Evolutionary conservation across 2,888 invertebrate species (phyloP), one percentile per base, ranked within the genome.

Genomic region (Muschampia plurimacula): DNA sequence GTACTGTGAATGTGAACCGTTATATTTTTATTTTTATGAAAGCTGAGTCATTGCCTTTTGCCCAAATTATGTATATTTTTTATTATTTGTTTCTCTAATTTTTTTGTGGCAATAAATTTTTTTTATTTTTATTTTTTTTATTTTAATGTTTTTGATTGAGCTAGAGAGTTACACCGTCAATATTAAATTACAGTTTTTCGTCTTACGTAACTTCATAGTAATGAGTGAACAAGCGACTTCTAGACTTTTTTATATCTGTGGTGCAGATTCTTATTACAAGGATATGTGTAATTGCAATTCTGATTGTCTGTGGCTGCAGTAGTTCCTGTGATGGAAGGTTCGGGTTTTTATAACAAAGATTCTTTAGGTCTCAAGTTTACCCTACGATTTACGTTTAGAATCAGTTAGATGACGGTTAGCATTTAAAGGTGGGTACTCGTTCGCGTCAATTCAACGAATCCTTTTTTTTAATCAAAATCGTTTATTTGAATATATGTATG

Each of bases 281-380:
- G 68, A 60, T 62, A 68, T 36, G 59, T 60, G 67, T 72, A 62
- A 72, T 72, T 72, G 72, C 67, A 46, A 67, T 72, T 67, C 72
- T 72, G 72, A 60, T 72, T 72, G 62, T 62, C 44, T 39, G 65
- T 32, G 52, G 2, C 60, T 39, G 10, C 15, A 13, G 32, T 66
- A 44, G 62, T 60, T 62, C 62, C 46, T 59, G 36, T 32, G 46
- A 67, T 59, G 59, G 68, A 36, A 15, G 22, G 60, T 28, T 59
- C 28, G 2, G 15, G 57, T 41, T 59, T 59, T 55, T 55, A 10
- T 67, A 41, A 12, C n/a, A 39, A 36, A 60, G 12, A 36, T 36
- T 13, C 36, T 28, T 57, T 57, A 57, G 57, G 28, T 57, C 52
- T 52, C 2, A 15, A n/a, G 52, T 57, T 57, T 28, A 32, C 4